Base-by-base conservation (phyloP, 2,797 vertebrate species). In the Gymnoscopelus microlampas region DNA sequence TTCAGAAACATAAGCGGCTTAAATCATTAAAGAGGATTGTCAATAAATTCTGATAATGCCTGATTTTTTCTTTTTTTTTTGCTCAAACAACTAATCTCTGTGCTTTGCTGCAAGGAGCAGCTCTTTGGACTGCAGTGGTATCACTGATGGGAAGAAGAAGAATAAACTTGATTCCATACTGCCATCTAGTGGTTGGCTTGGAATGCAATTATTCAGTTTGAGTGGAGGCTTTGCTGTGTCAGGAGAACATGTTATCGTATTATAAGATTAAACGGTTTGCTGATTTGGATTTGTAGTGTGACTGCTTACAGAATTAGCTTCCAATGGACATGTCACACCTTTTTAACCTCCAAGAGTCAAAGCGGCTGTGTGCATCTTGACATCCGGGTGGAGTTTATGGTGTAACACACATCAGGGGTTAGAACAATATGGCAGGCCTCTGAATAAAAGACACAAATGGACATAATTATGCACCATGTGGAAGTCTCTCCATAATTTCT, bases 141-240 rank as follows among this genome's bases (percentile, higher is more conserved):
- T 4, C 8, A 32, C 10, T 3, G 5, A 44, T 44, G 39, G 39
- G 2, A 44, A 10, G 9, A 39, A 8, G 4, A 39, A 39, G 19
- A 2, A 23, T 64, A 68, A 87, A 60, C 35, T 70, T 91, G 72
- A 66, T 80, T 81, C 69, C 75, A 79, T 4, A 84, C 73, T 63
- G 85, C 82, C 91, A 87, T 86, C 94, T 88, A 5, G 78, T 92
- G 93, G 88, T 6, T 44, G 4, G 19, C 3, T 14, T 5, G 0
- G 69, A 61, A 76, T 24, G 39, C 39, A 44, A 7, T 44, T 44
- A 39, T 39, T 8, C 9, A 44, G 39, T 44, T 44, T 44, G 39
- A 44, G 39, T 44, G 39, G 39, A 44, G 10, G 39, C 39, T 44
- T 8, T 10, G 11, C 54, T 26, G 70, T 77, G 57, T 60, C n/a